Evolutionary conservation across 2,888 invertebrate genomes (phyloP).

Genomic region (Sepiola atlantica): DNA sequence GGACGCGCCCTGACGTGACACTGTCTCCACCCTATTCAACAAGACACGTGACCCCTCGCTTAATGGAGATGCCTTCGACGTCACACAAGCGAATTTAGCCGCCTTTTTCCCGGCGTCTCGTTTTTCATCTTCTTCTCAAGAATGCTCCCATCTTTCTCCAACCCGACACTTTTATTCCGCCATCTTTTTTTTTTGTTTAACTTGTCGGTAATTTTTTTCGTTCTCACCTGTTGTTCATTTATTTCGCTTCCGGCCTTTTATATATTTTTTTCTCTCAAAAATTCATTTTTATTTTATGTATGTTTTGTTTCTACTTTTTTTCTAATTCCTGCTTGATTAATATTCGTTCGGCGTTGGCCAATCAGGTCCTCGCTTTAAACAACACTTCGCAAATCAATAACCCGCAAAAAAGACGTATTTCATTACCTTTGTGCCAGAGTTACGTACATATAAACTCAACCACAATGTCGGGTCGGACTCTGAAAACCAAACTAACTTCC

Average conservation of each 20-base stretch:
- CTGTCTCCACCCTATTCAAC: conserved; percentile 32
- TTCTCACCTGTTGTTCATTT: conserved; percentile 32
- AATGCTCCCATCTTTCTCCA: background rate
- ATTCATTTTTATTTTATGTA: no score
- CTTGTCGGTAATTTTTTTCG: background rate
- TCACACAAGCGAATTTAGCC: background rate
- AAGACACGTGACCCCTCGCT: background rate
- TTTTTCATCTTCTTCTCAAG: background rate
- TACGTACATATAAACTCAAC: no score
- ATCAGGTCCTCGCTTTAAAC: no score
- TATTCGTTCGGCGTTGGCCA: no score
- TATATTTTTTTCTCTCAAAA: background rate
- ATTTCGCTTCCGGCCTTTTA: background rate
- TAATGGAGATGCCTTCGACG: background rate
- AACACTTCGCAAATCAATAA: no score
- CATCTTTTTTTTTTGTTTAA: background rate
- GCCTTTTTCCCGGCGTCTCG: background rate
- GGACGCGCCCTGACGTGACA: conserved; percentile 3
- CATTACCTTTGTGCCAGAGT: no score
- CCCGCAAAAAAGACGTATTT: no score
- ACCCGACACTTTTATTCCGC: background rate
- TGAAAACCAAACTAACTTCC: no score
- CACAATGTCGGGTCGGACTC: no score
- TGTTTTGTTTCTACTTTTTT: no score
- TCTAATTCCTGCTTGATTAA: no score